These are phyloP conservation scores for Anguilla pacifica DNA, from an alignment of 2,797 vertebrate species.

Conservation along the genomic window DNA sequence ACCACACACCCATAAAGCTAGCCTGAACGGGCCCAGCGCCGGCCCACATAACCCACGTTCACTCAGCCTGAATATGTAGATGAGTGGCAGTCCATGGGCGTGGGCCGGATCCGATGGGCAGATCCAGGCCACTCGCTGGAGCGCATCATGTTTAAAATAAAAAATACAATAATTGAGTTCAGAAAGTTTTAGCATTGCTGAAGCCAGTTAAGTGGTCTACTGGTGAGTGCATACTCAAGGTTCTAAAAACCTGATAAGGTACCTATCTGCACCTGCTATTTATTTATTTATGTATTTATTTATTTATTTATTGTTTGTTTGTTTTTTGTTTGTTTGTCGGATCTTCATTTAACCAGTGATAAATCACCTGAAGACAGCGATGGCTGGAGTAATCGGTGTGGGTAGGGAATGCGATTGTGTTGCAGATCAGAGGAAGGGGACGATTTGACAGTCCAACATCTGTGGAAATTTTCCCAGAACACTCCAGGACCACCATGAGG, in stretches of 20 bases:
- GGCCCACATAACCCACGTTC: no score
- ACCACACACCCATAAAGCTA: no score
- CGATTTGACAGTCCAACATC: not conserved
- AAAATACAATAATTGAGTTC: not conserved
- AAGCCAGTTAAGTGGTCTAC: not conserved
- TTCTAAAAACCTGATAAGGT: not conserved
- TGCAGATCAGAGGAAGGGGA: not conserved
- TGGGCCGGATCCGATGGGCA: no score
- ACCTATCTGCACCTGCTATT: not conserved
- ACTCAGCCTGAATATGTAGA: no score
- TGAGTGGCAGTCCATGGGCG: no score
- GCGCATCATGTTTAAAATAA: no score
- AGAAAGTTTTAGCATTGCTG: not conserved
- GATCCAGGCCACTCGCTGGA: no score
- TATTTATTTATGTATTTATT: no score
- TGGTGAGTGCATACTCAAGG: not conserved
- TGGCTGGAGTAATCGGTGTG: not conserved
- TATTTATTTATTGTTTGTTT: no score
- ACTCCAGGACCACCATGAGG: not conserved
- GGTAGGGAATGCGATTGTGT: not conserved
- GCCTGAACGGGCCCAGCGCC: no score
- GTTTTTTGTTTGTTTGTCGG: no score
- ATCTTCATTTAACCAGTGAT: no score
- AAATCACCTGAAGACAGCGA: not conserved
- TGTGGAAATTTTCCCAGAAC: not conserved